Evolutionary conservation across 2,888 invertebrate genomes (phyloP), one percentile per base, ranked within the genome.

Genomic region (Venustoraphidia nigricollis): DNA sequence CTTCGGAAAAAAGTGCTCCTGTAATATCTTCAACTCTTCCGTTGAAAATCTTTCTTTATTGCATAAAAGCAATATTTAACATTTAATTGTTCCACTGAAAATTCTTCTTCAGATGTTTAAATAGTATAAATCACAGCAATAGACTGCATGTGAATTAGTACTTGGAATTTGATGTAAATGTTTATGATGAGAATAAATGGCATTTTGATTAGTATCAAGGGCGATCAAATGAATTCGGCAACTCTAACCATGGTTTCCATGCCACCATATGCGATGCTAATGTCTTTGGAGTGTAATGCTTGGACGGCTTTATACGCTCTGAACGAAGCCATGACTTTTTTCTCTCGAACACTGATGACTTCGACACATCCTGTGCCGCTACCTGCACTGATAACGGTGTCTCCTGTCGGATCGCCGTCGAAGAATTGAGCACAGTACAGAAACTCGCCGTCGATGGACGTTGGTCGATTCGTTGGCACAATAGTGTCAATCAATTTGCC

Each of bases 371-470:
- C 60, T 3, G 59, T 59, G 10, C 64, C 66, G 39, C 62, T 64
- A 27, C 66, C 65, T 8, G 64, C 66, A 5, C 55, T 55, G 8
- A 66, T 34, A 10, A 65, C 58, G 14, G 55, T 58, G 10, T 62
- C 61, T 0, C 58, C 59, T 27, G 58, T 57, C 8, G 59, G 56
- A 53, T 64, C 62, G 1, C 62, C 63, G 36, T 62, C 57, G 45
- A 64, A 75, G 58, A 68, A 77, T 35, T 70, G 69, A 45, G 71
- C 73, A 2, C 72, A 67, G 52, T 75, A 75, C 6, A 75, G 64
- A 55, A 73, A 77, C 54, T 77, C 77, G 0, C 77, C 77, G 37
- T 73, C 72, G 0, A 74, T 64, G 41, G 71, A 67, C 0, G 66
- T 66, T 36, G 70, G 62, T 41, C 76, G 61, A 55, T 77, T 77